Percentiles rank a stretch among this genome's conserved stretches.
Conservation (phyloP, 2,888 invertebrate species). For the Salticus scenicus region DNA sequence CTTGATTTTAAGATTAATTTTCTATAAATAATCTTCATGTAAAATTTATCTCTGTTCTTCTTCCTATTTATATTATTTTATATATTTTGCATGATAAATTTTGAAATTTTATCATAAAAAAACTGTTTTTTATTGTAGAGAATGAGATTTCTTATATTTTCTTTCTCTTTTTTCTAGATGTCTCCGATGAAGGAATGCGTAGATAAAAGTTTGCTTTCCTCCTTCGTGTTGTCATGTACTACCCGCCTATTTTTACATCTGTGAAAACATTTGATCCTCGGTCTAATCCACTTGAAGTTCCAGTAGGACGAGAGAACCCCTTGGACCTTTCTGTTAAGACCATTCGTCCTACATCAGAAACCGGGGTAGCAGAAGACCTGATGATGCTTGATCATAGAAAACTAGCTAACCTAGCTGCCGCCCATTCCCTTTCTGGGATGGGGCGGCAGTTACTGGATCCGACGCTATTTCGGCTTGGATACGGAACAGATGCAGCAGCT, state of each 20-base stretch:
- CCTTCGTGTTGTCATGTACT: conserved; percentile 56
- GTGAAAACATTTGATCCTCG: conserved; percentile 53
- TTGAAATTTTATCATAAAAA: too few relatives aligned
- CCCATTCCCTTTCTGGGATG: conserved; percentile 50
- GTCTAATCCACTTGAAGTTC: conserved; percentile 45
- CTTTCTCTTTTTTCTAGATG: conserved; percentile 24
- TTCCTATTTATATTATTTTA: neutral
- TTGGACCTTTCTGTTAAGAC: conserved; percentile 92
- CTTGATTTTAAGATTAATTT: too few relatives aligned
- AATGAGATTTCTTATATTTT: too few relatives aligned
- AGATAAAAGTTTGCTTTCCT: conserved; percentile 25
- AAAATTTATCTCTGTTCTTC: too few relatives aligned
- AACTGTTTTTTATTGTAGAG: too few relatives aligned
- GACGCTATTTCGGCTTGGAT: conserved; percentile 53
- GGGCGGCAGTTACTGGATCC: conserved; percentile 64
- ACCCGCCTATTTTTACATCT: conserved; percentile 58
- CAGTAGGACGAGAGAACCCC: conserved; percentile 80
- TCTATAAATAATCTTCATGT: too few relatives aligned
- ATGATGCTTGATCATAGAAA: conserved; percentile 71
- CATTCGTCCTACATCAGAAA: conserved; percentile 90
- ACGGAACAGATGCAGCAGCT: conserved; percentile 37
- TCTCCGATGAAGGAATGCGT: conserved; percentile 56
- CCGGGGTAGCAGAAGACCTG: conserved; percentile 79
- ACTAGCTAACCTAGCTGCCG: conserved; percentile 63
- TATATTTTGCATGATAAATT: neutral